Base-by-base conservation (phyloP, 2,888 invertebrate genomes). In the Nycteola revayana region DNA sequence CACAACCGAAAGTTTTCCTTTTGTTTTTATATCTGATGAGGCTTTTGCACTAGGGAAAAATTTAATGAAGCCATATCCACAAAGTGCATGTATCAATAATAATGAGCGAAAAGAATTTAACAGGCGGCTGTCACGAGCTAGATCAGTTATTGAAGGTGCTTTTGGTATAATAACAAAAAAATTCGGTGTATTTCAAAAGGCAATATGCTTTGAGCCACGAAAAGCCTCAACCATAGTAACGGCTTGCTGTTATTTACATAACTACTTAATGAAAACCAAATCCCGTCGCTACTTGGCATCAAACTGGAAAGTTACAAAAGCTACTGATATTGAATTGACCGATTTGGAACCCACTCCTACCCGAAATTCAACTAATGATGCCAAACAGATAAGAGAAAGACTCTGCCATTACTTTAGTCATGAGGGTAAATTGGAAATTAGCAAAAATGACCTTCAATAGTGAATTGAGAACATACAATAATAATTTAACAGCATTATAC, bases 71-170 rank as follows among this genome's bases (percentile, higher is more conserved):
- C 28, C 23, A 25, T 24, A 18, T n/a, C 34, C 8, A 20, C 17
- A 28, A 24, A 34, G 7, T 10, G 34, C 28, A 24, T 28, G 24
- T 10, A 7, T n/a, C n/a, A n/a, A n/a, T n/a, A n/a, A n/a, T n/a
- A n/a, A n/a, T n/a, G n/a, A n/a, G n/a, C n/a, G 10, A 25, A 34
- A 28, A 28, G 10, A 28, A 7, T 32, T 25, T 25, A 40, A 35
- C 38, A 9, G 37, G 33, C 28, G 36, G 31, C 25, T 45, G 11
- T 33, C 33, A 8, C 34, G 47, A 25, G 39, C 47, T 22, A 25
- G 40, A 21, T 27, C 35, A 20, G 25, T 36, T n/a, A 42, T 44
- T 21, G 44, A 49, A 14, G 44, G 47, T 32, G 42, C 42, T n/a
- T 50, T 50, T 26, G 46, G 43, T 6, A 40, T 50, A 26, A 26